Percentiles rank a stretch among this genome's conserved stretches.
Evolutionary conservation across 2,113 vertebrate genomes (phyloP).

Genomic region (Nansenia antarctica): DNA sequence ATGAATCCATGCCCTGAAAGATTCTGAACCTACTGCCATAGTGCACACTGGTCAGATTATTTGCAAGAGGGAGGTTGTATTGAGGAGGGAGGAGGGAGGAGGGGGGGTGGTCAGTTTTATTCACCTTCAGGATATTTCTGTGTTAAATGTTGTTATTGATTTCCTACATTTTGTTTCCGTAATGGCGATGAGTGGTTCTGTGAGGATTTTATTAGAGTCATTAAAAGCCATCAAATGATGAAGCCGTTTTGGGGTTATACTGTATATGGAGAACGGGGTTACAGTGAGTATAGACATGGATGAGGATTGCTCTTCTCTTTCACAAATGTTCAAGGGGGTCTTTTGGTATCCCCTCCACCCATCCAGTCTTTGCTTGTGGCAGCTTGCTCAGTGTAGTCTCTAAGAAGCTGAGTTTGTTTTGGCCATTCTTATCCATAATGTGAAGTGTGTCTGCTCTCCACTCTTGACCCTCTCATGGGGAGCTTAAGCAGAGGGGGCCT

Average conservation of each 20-base stretch:
- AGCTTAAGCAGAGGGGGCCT: conserved; percentile 16
- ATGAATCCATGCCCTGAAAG: conserved; percentile 80
- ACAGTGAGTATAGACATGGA: no score
- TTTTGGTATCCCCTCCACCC: no score
- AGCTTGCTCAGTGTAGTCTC: conserved; percentile 26
- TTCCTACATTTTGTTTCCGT: neutral
- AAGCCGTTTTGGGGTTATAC: no score
- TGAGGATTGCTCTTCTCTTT: no score
- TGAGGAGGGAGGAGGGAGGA: neutral
- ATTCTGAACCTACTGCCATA: conserved; percentile 55
- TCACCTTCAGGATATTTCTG: neutral
- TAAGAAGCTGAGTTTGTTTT: conserved; percentile 31
- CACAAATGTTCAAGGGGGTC: no score
- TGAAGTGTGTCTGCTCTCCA: conserved; percentile 45
- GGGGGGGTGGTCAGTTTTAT: neutral
- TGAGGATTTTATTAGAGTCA: no score
- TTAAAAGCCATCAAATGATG: no score
- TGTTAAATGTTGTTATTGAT: neutral
- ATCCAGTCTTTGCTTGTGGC: neutral
- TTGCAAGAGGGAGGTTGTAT: neutral
- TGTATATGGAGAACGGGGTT: no score
- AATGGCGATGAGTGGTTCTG: neutral
- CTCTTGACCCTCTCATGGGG: conserved; percentile 55
- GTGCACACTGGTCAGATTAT: neutral
- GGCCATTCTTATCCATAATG: conserved; percentile 35